Conservation (phyloP, 53 echinoderm and acorn worm genomes). For the Hippasteria phrygiana region DNA sequence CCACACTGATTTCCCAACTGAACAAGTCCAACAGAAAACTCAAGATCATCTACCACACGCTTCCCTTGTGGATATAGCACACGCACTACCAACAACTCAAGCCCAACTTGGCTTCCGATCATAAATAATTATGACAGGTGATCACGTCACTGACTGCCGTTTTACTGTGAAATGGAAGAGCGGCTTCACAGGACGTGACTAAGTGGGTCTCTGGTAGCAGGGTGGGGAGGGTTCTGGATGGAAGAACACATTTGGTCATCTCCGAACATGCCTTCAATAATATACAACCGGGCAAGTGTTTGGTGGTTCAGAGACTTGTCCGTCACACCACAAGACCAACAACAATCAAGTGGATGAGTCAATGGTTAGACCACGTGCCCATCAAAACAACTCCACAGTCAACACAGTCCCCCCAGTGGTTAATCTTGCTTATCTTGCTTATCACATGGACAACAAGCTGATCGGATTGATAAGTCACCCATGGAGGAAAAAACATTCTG, state of each 20-base stretch:
- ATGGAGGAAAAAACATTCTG: background rate
- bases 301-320: background rate
- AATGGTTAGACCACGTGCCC: background rate
- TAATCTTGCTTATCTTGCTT: background rate
- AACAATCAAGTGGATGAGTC: constrained; percentile 18
- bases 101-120: background rate
- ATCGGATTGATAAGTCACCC: background rate
- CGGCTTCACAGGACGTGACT: constrained; percentile 27
- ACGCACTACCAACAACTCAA: background rate
- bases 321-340: background rate
- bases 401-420: background rate
- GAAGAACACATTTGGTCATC: background rate
- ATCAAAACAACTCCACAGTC: background rate
- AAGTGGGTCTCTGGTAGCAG: background rate
- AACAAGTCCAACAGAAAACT: background rate
- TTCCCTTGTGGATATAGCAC: background rate
- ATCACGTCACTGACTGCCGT: background rate
- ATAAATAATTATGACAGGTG: constrained; percentile 7
- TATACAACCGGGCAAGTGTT: background rate
- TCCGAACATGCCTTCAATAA: background rate
- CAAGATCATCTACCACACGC: background rate
- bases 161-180: constrained; percentile 42
- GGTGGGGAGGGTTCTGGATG: background rate
- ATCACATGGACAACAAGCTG: background rate
- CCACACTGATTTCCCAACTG: background rate